Evolutionary conservation across 1,140 invertebrate species (phyloP), one percentile per base, ranked within the genome.

Genomic region (Oedothorax gibbosus): DNA sequence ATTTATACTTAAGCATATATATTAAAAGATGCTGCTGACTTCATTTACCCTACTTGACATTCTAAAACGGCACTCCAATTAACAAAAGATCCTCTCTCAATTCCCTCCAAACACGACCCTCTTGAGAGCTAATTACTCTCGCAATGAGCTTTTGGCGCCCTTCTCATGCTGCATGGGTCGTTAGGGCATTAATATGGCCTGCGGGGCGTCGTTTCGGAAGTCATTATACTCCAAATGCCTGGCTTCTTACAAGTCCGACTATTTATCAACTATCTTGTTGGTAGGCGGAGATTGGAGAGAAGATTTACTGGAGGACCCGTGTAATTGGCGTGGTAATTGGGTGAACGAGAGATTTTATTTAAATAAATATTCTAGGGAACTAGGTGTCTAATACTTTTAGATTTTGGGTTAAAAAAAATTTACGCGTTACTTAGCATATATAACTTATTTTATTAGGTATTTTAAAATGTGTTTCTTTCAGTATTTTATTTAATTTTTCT

Each of bases 141-240:
- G 21, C 18, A 60, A 75, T 75, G 60, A 75, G 21, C 50, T 60
- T 18, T n/a, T 15, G 15, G 15, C 76, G 21, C 50, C 68, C 49
- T 79, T 79, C 53, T 50, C 76, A 79, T 79, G 62, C 62, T 50
- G 7, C 14, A 51, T 56, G 35, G 15, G 11, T n/a, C 10, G 60
- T 57, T n/a, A 14, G n/a, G 9, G 51, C 57, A 66, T 69, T 80
- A 68, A 80, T 80, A 80, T 80, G 68, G 65, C 77, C 69, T 15
- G n/a, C 65, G n/a, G 65, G 35, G 77, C 51, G 35, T 8, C 15
- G 10, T 68, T 66, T 64, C 11, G 77, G 77, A 80, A 80, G 77
- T 80, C 77, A 57, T 80, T 80, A 80, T 18, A 35, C 2, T 7
- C 20, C 66, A 80, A 80, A 80, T 80, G 77, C 51, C 53, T 54